Evolutionary conservation across 2,888 invertebrate species (phyloP).

Genomic region (Torymus auratus): DNA sequence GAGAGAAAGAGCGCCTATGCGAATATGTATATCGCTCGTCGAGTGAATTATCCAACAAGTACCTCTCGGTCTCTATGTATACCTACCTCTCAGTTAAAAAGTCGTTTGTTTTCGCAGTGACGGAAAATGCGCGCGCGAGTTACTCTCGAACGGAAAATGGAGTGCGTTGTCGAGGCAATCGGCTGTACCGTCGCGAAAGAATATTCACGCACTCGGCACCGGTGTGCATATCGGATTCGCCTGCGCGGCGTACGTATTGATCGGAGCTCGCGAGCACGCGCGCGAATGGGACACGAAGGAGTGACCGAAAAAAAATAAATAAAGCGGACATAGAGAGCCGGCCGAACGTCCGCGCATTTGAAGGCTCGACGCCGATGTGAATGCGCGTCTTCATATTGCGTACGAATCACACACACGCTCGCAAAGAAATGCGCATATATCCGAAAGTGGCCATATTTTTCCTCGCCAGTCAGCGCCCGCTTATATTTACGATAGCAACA

Average conservation of each 20-base stretch:
- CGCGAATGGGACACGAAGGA: not conserved
- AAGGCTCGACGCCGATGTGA: not conserved
- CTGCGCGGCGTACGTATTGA: conserved; percentile 13
- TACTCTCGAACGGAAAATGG: too few species aligned
- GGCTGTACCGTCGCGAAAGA: not conserved
- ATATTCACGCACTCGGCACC: not conserved
- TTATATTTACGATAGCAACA: conserved; percentile 46
- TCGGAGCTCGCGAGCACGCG: conserved; percentile 15
- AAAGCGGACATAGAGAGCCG: not conserved
- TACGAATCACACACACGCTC: not conserved
- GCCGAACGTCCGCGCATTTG: too few species aligned
- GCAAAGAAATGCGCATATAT: not conserved
- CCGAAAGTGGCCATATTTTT: conserved; percentile 39
- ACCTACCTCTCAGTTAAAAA: too few species aligned
- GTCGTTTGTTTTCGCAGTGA: too few species aligned
- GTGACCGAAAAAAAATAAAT: not conserved
- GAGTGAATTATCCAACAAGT: too few species aligned
- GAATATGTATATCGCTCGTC: not conserved
- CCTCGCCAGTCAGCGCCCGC: conserved; percentile 22
- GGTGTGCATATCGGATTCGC: not conserved
- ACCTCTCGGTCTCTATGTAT: too few species aligned
- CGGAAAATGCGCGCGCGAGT: too few species aligned
- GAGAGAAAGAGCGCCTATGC: too few species aligned
- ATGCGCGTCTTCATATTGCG: not conserved
- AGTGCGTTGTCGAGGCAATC: too few species aligned